phyloP scores from a whole-genome alignment of 2,797 vertebrate species.

The Lindbergichthys nudifrons region DNA sequence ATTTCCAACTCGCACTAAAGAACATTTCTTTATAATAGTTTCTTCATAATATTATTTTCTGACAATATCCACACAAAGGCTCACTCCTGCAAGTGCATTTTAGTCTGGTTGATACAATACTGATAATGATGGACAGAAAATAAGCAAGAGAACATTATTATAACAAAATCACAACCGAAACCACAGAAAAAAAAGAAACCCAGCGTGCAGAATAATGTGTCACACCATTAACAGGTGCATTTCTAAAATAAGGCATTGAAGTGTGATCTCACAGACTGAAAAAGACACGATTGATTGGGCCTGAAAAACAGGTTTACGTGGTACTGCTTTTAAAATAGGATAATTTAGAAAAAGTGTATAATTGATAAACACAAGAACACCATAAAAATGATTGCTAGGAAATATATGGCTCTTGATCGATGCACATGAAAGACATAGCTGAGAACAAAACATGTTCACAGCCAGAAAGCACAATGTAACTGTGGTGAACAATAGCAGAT shows the following conservation, averaged over 20 bases:
- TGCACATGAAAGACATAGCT: neutral
- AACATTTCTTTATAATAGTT: neutral
- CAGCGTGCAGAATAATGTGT: neutral
- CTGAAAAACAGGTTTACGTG: neutral
- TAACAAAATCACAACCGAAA: neutral
- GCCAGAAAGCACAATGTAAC: neutral
- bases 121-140: slow-evolving; percentile 4
- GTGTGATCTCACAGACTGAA: neutral
- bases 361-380: slow-evolving; percentile 2
- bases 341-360: neutral
- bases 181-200: neutral
- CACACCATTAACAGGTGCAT: neutral
- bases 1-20: slow-evolving; percentile 6
- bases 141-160: neutral
- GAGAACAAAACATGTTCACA: neutral
- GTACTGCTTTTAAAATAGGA: slow-evolving; percentile 3
- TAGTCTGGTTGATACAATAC: neutral
- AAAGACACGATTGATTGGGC: neutral
- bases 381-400: neutral
- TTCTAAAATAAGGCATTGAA: neutral
- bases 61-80: neutral
- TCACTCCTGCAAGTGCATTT: neutral
- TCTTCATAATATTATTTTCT: neutral
- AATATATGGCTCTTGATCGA: neutral
- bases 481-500: neutral